These are phyloP conservation scores for Eulithis prunata DNA, from an alignment of 2,888 invertebrate species.

Conservation along the genomic window DNA sequence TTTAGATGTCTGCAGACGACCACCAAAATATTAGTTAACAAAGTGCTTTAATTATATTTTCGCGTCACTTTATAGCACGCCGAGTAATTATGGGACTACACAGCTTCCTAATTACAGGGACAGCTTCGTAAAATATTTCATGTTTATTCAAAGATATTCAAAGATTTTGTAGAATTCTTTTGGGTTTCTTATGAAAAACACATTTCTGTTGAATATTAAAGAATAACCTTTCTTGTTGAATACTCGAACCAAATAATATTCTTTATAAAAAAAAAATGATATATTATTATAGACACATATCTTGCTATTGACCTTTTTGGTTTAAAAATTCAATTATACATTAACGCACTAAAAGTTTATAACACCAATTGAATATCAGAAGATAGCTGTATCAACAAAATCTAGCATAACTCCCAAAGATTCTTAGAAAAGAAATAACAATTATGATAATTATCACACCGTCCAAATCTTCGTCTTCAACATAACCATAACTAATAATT, in stretches of 20 bases:
- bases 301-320: too few relatives aligned
- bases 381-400: conserved; percentile 19
- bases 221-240: too few relatives aligned
- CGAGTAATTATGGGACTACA: conserved; percentile 41
- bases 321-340: too few relatives aligned
- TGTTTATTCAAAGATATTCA: conserved; percentile 7
- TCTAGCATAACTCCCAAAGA: conserved; percentile 49
- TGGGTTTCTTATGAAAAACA: too few relatives aligned
- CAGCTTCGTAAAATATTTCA: conserved; percentile 22
- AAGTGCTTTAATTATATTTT: conserved; percentile 49
- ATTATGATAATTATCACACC: conserved; percentile 77
- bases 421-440: conserved; percentile 68
- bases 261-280: too few relatives aligned
- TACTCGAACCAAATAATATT: too few relatives aligned
- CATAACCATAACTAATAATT: conserved; percentile 73
- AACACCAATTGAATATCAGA: neutral
- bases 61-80: conserved; percentile 42
- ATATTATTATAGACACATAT: too few relatives aligned
- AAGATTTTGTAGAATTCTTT: too few relatives aligned
- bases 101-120: conserved; percentile 21
- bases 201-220: too few relatives aligned
- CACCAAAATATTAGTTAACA: conserved; percentile 44
- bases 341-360: neutral
- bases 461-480: conserved; percentile 63
- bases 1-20: conserved; percentile 45